phyloP scores from a whole-genome alignment of 2,113 vertebrate species.

The Bungarus multicinctus region DNA sequence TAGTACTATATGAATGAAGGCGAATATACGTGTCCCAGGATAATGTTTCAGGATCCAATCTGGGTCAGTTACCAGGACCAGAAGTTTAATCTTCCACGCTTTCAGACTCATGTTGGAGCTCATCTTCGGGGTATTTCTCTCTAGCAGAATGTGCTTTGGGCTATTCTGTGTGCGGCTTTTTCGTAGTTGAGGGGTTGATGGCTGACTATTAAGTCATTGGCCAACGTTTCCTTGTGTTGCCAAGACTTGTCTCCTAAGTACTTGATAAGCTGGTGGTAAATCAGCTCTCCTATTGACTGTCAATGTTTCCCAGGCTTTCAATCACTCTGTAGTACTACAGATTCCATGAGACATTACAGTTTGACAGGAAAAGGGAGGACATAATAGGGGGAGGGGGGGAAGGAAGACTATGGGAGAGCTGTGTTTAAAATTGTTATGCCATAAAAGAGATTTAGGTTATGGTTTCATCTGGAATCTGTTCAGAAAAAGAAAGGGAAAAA shows the following conservation, averaged over 20 bases:
- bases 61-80: no score
- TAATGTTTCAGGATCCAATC: not conserved
- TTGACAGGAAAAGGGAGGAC: not conserved
- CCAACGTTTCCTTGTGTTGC: not conserved
- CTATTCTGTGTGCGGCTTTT: no score
- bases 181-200: no score
- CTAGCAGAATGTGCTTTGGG: no score
- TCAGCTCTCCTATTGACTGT: not conserved
- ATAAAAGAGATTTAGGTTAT: not conserved
- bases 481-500: not conserved
- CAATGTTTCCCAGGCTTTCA: not conserved
- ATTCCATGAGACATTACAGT: not conserved
- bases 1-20: not conserved
- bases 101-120: no score
- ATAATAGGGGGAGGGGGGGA: not conserved
- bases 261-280: not conserved
- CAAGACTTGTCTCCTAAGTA: not conserved
- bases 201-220: not conserved
- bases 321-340: not conserved
- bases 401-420: not conserved
- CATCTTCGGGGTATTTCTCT: no score
- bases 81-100: no score
- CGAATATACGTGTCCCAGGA: not conserved
- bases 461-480: not conserved
- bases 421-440: not conserved